A percentile compares a stretch with the other conserved stretches of the same genome.
These are phyloP conservation scores for Actinia tenebrosa DNA, from an alignment of 64 coral and sea anemone species.

Conservation along the genomic window DNA sequence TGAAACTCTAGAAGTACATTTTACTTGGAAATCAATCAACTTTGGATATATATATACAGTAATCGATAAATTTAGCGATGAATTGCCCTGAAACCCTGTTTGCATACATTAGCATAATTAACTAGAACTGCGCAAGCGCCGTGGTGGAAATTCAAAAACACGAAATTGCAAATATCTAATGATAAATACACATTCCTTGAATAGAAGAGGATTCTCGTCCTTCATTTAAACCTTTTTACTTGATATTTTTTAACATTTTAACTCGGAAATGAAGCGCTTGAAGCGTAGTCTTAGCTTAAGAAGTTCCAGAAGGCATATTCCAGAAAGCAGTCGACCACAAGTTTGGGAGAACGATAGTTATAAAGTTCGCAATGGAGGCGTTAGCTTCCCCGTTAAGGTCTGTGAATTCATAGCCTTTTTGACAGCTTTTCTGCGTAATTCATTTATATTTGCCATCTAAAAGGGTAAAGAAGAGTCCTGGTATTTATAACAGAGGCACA, in stretches of 20 bases:
- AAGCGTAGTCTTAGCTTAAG: slow-evolving; percentile 91
- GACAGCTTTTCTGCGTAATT: background rate
- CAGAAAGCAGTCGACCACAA: slow-evolving; percentile 89
- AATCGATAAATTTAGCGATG: slow-evolving; percentile 22
- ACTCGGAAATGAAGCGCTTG: slow-evolving; percentile 69
- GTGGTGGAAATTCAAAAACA: slow-evolving; percentile 7
- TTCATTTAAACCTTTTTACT: background rate
- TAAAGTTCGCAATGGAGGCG: slow-evolving; percentile 96
- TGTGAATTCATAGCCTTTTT: background rate
- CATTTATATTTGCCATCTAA: background rate
- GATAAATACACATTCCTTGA: slow-evolving; percentile 21
- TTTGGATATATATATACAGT: background rate
- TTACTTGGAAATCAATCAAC: background rate
- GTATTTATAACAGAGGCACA: background rate
- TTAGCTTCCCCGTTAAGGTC: slow-evolving; percentile 98
- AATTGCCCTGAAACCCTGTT: background rate
- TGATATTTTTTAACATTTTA: background rate
- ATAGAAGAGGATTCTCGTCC: background rate
- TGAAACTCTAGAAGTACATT: background rate
- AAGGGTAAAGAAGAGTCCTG: background rate
- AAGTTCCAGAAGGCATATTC: slow-evolving; percentile 86
- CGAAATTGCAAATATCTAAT: background rate
- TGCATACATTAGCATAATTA: slow-evolving; percentile 19
- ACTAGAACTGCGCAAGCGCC: background rate
- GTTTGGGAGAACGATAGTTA: slow-evolving; percentile 99